Conservation (phyloP, 2,113 vertebrate genomes). For the Pomatorhinus ruficollis region DNA sequence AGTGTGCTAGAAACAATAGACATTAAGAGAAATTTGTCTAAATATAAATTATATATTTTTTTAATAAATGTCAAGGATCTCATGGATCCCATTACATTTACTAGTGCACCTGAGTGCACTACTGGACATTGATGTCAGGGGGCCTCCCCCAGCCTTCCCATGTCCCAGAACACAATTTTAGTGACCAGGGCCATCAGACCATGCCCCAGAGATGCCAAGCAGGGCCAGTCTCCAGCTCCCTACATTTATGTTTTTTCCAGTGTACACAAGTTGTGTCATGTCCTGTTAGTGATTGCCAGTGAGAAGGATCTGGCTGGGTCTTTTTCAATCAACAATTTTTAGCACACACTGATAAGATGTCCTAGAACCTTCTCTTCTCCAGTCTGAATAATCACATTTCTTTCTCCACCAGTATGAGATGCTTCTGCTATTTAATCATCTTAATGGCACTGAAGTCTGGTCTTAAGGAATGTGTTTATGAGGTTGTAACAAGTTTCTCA, state of each 20-base stretch:
- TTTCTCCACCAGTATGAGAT: accelerated
- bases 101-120: neutral
- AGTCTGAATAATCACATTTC: neutral
- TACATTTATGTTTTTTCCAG: neutral
- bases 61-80: neutral
- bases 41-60: neutral
- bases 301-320: neutral
- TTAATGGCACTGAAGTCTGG: neutral
- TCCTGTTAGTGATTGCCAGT: neutral
- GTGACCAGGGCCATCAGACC: accelerated
- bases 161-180: neutral
- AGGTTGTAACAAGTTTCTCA: neutral
- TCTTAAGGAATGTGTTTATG: neutral
- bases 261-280: neutral
- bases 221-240: accelerated
- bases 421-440: neutral
- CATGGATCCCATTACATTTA: neutral
- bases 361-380: neutral
- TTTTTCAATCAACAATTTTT: neutral
- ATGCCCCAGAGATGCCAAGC: neutral
- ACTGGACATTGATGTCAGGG: neutral
- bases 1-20: neutral
- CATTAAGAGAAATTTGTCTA: neutral
- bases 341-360: neutral
- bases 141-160: accelerated